These are phyloP conservation scores for Pyrrhosoma nymphula DNA, from an alignment of 2,888 invertebrate genomes.

Conservation along the genomic window DNA sequence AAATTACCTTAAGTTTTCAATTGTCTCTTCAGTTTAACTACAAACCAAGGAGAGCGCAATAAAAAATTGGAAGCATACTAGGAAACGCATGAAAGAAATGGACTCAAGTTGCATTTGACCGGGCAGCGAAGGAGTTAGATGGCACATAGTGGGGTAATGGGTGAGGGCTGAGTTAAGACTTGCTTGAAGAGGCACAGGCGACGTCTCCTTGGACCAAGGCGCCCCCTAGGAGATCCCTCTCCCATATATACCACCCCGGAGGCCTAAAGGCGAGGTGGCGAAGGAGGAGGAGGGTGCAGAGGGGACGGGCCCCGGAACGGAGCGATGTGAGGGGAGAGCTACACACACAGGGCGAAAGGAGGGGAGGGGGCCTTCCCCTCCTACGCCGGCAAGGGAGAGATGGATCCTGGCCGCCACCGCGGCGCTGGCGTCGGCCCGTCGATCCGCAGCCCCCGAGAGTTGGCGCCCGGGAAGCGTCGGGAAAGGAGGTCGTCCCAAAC, in stretches of 20 bases:
- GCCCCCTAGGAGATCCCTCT: neutral
- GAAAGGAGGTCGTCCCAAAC: slow-evolving; percentile 30
- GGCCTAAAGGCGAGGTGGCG: neutral
- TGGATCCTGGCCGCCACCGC: slow-evolving; percentile 11
- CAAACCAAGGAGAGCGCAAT: no score
- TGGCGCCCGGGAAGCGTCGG: slow-evolving; percentile 62
- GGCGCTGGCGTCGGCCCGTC: slow-evolving; percentile 60
- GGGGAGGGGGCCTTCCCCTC: neutral
- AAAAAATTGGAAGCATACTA: no score
- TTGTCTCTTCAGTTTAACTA: no score
- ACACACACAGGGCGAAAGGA: neutral
- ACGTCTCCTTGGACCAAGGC: slow-evolving; percentile 26
- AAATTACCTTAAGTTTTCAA: no score
- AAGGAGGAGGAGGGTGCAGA: neutral
- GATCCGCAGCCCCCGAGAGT: slow-evolving; percentile 46
- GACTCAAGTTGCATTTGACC: neutral
- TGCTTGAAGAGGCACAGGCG: neutral
- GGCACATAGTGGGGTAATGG: neutral
- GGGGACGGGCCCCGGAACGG: neutral
- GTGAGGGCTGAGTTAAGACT: neutral
- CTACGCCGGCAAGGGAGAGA: neutral
- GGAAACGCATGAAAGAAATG: no score
- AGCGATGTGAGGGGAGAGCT: neutral
- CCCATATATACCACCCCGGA: neutral
- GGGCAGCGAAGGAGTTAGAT: neutral